Base-by-base conservation (phyloP, 1,140 invertebrate genomes). In the Drosophila sp. region DNA sequence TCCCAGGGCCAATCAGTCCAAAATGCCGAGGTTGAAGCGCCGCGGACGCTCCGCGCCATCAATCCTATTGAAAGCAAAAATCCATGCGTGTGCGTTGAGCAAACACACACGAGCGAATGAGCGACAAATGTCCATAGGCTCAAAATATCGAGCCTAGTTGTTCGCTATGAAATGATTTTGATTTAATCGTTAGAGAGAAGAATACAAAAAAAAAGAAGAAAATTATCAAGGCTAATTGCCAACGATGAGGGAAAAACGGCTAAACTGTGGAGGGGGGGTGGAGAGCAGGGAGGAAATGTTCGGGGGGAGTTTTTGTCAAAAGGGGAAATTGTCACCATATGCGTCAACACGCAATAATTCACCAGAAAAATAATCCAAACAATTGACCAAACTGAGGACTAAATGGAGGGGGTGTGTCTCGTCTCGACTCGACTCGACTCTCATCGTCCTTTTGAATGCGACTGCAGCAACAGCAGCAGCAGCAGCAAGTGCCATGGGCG, bases 271-370 rank as follows among this genome's bases (percentile, higher is more conserved):
- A 54, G 38, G 23, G 32, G 47, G 29, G 3, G 27, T 10, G 3
- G 29, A 41, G 11, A 41, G 54, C 27, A 68, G 29, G 8, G 30
- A 55, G 25, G 62, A n/a, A 47, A 38, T 3, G 35, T 38, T n/a
- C 3, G 3, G 11, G 35, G 35, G 35, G 64, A 64, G 76, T 54
- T n/a, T 66, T 77, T 70, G 63, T 67, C 44, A 38, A 50, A 72
- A 70, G 57, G 70, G 72, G 66, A 92, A 92, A 91, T 92, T 92
- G 87, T 90, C 90, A 92, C 87, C 91, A 92, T 92, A 92, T 92
- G 91, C 91, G 91, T 91, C 91, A 92, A 92, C 91, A 92, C 91
- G 90, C 91, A 92, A 92, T 92, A 92, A 92, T 90, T 92, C 91
- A 92, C 91, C 91, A 92, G 91, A 92, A 91, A 90, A 92, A 87